phyloP scores from a whole-genome alignment of 2,113 vertebrate genomes.

The Camelus bactrianus region DNA sequence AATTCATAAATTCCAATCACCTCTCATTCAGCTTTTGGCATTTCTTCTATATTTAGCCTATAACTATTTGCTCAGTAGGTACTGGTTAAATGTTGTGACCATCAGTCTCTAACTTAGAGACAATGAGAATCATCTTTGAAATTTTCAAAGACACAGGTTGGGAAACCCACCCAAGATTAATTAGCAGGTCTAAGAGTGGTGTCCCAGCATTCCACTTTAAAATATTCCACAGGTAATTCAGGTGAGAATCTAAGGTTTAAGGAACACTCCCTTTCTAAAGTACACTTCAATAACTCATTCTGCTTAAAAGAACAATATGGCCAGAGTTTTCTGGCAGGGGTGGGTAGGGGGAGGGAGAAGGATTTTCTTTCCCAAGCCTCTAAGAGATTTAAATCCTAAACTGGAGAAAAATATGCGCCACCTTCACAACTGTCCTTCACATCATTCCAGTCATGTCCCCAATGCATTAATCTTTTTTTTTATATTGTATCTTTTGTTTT shows the following conservation, averaged over 20 bases:
- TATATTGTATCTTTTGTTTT: not conserved
- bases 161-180: not conserved
- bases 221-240: constrained; percentile 16
- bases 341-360: not conserved
- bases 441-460: not conserved
- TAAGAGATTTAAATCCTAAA: constrained; percentile 35
- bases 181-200: not conserved
- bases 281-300: not conserved
- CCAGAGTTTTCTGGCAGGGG: not conserved
- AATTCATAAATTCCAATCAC: not conserved
- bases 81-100: not conserved
- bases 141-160: not conserved
- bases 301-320: not conserved
- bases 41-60: not conserved
- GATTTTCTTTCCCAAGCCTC: not conserved
- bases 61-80: not conserved
- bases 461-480: not conserved
- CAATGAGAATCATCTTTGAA: not conserved
- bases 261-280: not conserved
- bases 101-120: not conserved
- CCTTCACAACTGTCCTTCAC: not conserved
- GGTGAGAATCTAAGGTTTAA: not conserved
- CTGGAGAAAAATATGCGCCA: not conserved
- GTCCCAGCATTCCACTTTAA: not conserved
- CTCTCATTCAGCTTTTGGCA: not conserved